phyloP scores from a whole-genome alignment of 2,797 vertebrate species.

The Tragelaphus eurycerus region DNA sequence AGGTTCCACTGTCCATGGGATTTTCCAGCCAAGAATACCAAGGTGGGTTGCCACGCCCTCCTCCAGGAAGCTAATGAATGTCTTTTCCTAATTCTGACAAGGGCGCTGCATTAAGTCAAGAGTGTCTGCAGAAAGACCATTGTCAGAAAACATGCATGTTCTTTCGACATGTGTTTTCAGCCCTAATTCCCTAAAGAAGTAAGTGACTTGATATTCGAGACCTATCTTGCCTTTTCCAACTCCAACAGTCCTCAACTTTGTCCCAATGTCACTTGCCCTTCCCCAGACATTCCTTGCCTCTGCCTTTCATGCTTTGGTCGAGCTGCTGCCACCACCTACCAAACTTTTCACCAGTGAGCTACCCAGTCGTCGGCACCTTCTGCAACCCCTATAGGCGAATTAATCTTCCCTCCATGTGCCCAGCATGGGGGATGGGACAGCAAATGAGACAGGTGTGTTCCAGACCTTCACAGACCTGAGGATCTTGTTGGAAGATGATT shows the following conservation, averaged over 20 bases:
- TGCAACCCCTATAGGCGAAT: not conserved
- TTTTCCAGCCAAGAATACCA: not conserved
- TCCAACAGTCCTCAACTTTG: not conserved
- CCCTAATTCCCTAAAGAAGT: not conserved
- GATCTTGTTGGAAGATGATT: constrained; percentile 30
- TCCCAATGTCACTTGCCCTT: not conserved
- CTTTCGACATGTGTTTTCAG: not conserved
- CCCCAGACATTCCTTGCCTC: not conserved
- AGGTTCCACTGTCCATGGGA: not conserved
- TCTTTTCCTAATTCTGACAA: not conserved
- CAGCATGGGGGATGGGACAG: rapidly evolving
- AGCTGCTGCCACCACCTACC: not conserved
- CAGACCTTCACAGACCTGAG: not conserved
- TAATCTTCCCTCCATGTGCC: not conserved
- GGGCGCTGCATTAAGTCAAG: not conserved
- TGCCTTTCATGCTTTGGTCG: not conserved
- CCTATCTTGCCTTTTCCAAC: not conserved
- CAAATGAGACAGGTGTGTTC: not conserved
- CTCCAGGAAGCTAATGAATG: not conserved
- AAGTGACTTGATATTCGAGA: not conserved
- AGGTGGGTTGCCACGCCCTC: not conserved
- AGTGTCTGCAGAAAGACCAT: not conserved
- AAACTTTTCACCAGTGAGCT: not conserved
- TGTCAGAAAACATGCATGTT: not conserved
- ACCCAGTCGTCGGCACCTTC: not conserved